phyloP scores from a whole-genome alignment of 1,140 invertebrate genomes.

The Lepidurus apus region DNA sequence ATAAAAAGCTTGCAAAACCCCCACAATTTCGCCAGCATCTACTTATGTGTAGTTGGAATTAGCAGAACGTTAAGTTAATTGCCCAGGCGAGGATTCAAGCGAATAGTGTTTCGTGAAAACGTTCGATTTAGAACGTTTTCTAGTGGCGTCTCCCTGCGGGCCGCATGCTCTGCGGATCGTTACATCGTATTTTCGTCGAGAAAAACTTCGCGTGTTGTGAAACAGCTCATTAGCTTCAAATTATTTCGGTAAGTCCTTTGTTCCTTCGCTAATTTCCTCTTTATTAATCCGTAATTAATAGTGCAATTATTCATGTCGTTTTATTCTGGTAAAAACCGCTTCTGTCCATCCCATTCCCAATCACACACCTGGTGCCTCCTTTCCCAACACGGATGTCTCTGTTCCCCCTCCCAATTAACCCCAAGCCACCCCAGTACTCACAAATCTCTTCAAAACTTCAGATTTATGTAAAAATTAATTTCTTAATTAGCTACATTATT shows the following conservation, averaged over 20 bases:
- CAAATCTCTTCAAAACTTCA: too few relatives aligned
- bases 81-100: not conserved
- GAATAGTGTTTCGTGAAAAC: not conserved
- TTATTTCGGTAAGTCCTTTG: not conserved
- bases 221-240: not conserved
- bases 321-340: constrained; percentile 9
- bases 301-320: not conserved
- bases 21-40: too few relatives aligned
- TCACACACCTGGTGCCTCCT: not conserved
- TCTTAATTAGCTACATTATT: too few relatives aligned
- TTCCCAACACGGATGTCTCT: not conserved
- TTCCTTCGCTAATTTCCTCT: not conserved
- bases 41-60: too few relatives aligned
- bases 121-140: not conserved
- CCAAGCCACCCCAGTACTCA: not conserved
- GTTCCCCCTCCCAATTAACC: not conserved
- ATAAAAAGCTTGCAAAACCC: too few relatives aligned
- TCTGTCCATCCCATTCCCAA: not conserved
- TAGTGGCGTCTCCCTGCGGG: constrained; percentile 14
- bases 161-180: constrained; percentile 8
- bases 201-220: not conserved
- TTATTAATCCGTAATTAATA: not conserved
- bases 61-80: not conserved
- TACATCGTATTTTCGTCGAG: constrained; percentile 21
- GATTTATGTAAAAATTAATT: too few relatives aligned